A percentile compares a stretch with the other conserved stretches of the same genome.
phyloP scores from a whole-genome alignment of 2,113 vertebrate species.

The Octodon degus region DNA sequence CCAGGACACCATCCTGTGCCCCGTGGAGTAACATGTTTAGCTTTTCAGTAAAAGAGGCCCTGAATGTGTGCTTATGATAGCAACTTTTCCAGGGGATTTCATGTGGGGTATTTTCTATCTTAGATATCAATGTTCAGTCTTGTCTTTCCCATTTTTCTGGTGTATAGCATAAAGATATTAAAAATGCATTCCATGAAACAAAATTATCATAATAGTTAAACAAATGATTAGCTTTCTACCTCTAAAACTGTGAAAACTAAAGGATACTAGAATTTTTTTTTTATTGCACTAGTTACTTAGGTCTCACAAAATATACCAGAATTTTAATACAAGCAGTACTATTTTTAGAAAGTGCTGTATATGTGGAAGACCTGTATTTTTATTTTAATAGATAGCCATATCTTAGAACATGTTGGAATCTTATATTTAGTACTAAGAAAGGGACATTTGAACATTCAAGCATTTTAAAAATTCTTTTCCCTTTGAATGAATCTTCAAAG shows the following conservation, averaged over 20 bases:
- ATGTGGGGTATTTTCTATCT: neutral
- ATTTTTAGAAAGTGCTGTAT: neutral
- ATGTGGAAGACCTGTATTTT: neutral
- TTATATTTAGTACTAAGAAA: neutral
- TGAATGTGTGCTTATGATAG: neutral
- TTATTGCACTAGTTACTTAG: neutral
- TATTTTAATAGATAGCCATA: neutral
- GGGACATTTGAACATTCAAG: neutral
- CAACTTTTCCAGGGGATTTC: neutral
- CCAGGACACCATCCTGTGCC: neutral
- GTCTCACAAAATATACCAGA: neutral
- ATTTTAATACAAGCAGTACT: neutral
- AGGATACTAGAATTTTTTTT: neutral
- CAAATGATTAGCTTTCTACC: neutral
- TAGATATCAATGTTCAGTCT: neutral
- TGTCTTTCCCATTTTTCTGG: neutral
- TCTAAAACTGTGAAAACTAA: neutral
- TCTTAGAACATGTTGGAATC: neutral
- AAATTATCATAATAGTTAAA: neutral
- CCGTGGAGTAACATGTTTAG: no score
- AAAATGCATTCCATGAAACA: neutral
- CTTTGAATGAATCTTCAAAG: conserved; percentile 26
- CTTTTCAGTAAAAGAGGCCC: neutral
- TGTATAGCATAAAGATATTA: neutral
- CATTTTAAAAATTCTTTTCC: neutral